These are phyloP conservation scores for Vulpes vulpes DNA, from an alignment of 2,113 vertebrate genomes.

Conservation along the genomic window DNA sequence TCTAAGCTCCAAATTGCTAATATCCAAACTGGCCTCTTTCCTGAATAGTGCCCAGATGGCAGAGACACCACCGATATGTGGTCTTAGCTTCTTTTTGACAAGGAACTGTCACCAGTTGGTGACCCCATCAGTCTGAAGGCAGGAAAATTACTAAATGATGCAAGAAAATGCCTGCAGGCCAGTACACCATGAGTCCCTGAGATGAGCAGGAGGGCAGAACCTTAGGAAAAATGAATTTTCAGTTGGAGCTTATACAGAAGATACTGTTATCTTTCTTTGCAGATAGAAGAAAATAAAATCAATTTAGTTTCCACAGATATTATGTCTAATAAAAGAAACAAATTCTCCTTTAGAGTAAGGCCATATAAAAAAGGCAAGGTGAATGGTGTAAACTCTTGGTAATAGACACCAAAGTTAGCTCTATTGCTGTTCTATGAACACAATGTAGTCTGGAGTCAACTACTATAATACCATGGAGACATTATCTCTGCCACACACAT, in stretches of 20 bases:
- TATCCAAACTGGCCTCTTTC: slow-evolving; percentile 6
- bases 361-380: not conserved
- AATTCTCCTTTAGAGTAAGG: slow-evolving; percentile 42
- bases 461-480: not conserved
- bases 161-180: slow-evolving; percentile 65
- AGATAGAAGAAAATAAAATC: slow-evolving; percentile 57
- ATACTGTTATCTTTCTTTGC: not conserved
- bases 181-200: slow-evolving; percentile 2
- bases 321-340: slow-evolving; percentile 44
- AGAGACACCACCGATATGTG: slow-evolving; percentile 27
- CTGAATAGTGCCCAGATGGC: slow-evolving; percentile 54
- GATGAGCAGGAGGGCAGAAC: slow-evolving; percentile 48
- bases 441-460: slow-evolving; percentile 7
- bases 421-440: not conserved
- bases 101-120: slow-evolving; percentile 63
- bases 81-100: slow-evolving; percentile 63
- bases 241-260: not conserved
- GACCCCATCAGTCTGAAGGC: slow-evolving; percentile 64
- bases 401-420: not conserved
- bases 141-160: slow-evolving; percentile 74
- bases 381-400: not conserved
- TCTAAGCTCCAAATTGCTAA: slow-evolving; percentile 40
- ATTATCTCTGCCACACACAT: not conserved
- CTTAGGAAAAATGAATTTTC: slow-evolving; percentile 42
- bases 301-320: slow-evolving; percentile 51